Conservation (phyloP, 1,140 invertebrate species). For the Drosophila malerkotliana region DNA sequence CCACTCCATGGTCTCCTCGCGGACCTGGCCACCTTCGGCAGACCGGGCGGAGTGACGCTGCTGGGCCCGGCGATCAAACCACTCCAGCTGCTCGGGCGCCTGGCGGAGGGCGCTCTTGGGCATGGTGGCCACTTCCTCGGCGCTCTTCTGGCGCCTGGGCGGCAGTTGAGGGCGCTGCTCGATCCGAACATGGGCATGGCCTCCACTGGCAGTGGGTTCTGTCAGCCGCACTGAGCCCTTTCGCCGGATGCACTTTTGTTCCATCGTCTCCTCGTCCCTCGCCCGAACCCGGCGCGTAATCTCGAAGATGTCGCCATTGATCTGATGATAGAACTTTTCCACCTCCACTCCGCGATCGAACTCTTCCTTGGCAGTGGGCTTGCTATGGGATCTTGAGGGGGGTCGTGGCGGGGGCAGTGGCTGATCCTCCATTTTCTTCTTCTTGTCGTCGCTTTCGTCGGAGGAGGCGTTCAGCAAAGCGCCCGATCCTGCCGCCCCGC, state of each 20-base stretch:
- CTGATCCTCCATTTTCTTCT: slow-evolving; percentile 40
- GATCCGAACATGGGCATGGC: slow-evolving; percentile 52
- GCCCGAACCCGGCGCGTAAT: slow-evolving; percentile 79
- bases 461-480: slow-evolving; percentile 60
- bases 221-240: slow-evolving; percentile 65
- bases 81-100: slow-evolving; percentile 70
- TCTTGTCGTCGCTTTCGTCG: slow-evolving; percentile 73
- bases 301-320: slow-evolving; percentile 83
- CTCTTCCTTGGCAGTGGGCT: slow-evolving; percentile 71
- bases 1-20: slow-evolving; percentile 82
- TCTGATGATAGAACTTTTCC: slow-evolving; percentile 83
- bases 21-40: slow-evolving; percentile 75
- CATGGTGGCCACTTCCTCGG: slow-evolving; percentile 76
- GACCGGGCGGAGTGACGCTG: slow-evolving; percentile 81
- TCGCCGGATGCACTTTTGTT: slow-evolving; percentile 74
- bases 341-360: slow-evolving; percentile 82
- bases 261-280: slow-evolving; percentile 77
- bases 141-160: slow-evolving; percentile 75
- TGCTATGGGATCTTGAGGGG: slow-evolving; percentile 49
- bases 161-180: slow-evolving; percentile 75
- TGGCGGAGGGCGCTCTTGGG: slow-evolving; percentile 68
- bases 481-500: slow-evolving; percentile 66
- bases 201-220: slow-evolving; percentile 19
- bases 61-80: slow-evolving; percentile 80
- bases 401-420: slow-evolving; percentile 48